These are phyloP conservation scores for Drosophila mettleri DNA, from an alignment of 2,888 invertebrate genomes.

Conservation along the genomic window DNA sequence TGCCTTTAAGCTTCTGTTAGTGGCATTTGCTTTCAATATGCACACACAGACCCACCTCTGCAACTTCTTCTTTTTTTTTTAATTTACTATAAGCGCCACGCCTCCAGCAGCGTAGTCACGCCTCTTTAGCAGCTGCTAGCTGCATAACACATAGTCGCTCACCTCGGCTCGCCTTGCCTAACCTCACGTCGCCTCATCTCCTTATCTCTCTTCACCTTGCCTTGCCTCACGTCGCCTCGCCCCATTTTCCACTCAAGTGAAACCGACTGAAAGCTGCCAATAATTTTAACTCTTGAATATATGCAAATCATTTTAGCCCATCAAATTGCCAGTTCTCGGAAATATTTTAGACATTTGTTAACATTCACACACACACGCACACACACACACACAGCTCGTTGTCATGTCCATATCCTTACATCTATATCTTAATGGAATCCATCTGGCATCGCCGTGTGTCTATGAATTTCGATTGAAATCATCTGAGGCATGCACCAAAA, in stretches of 20 bases:
- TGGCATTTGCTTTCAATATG: conserved; percentile 50
- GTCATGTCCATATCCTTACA: not conserved
- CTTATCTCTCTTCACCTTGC: no score
- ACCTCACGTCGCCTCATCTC: no score
- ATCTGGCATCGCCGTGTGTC: not conserved
- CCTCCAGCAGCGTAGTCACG: conserved; percentile 7
- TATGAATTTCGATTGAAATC: conserved; percentile 4
- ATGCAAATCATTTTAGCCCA: conserved; percentile 51
- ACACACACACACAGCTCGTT: not conserved
- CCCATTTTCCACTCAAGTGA: conserved; percentile 8
- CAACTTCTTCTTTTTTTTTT: conserved; percentile 34
- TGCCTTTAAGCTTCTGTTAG: conserved; percentile 48
- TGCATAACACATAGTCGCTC: conserved; percentile 3
- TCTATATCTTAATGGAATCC: conserved; percentile 6
- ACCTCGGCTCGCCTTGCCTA: not conserved
- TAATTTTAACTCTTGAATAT: conserved; percentile 33
- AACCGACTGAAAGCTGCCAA: conserved; percentile 45
- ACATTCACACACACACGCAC: conserved; percentile 4
- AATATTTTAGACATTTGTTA: conserved; percentile 25
- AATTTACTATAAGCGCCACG: conserved; percentile 48
- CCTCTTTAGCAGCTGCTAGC: conserved; percentile 2
- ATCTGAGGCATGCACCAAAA: not conserved
- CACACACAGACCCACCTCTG: conserved; percentile 5
- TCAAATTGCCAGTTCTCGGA: conserved; percentile 29
- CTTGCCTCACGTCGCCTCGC: no score